Evolutionary conservation across 2,113 vertebrate species (phyloP).

Genomic region (Muntiacus muntjak): DNA sequence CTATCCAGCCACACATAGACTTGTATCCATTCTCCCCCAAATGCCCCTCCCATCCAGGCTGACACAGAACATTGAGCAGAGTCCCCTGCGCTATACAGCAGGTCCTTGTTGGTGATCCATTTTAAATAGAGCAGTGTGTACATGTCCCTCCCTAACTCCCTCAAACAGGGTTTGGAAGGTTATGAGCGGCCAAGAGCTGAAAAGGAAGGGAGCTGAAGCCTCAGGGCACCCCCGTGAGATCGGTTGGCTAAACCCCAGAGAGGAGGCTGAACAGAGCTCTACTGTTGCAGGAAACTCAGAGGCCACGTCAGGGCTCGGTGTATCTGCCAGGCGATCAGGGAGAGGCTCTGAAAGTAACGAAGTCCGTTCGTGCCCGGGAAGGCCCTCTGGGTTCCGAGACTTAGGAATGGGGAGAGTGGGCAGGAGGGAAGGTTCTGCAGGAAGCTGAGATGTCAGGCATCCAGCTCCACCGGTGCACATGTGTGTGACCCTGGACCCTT

Average conservation of each 20-base stretch:
- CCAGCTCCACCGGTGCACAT: fast-evolving
- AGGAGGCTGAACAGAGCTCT: background rate
- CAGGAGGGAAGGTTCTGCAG: background rate
- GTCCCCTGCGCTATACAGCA: background rate
- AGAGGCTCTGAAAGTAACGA: background rate
- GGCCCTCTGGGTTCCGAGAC: conserved; percentile 46
- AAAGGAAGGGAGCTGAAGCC: background rate
- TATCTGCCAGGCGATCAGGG: background rate
- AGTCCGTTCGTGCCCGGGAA: conserved; percentile 8
- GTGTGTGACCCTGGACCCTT: background rate
- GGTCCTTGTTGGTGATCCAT: background rate
- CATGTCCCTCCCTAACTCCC: background rate
- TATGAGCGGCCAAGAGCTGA: background rate
- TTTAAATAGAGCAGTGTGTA: background rate
- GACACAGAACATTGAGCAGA: background rate
- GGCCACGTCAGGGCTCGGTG: background rate
- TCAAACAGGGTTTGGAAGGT: background rate
- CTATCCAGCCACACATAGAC: background rate
- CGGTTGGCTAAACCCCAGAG: background rate
- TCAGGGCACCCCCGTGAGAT: background rate
- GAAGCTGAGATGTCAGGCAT: background rate
- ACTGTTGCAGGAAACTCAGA: background rate
- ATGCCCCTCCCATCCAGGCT: background rate
- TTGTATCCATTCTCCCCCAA: background rate
- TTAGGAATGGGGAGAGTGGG: background rate